Evolutionary conservation across 1,140 invertebrate genomes (phyloP).

Genomic region (Luehdorfia chinensis): DNA sequence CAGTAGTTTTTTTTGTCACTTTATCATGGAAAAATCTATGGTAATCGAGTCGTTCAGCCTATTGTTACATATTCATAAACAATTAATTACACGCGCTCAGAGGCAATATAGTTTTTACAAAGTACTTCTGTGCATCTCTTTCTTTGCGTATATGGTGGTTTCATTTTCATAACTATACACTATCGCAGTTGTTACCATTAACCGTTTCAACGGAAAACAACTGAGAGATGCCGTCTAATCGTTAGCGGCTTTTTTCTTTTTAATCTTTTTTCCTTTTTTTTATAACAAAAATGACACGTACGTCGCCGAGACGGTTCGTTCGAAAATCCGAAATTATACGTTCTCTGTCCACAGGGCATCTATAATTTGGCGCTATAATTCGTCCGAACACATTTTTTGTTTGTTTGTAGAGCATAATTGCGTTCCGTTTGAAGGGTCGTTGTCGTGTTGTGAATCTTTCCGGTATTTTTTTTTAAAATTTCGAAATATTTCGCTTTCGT

Average conservation of each 20-base stretch:
- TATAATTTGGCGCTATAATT: constrained; percentile 64
- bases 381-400: constrained; percentile 46
- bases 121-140: not conserved
- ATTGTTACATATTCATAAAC: constrained; percentile 12
- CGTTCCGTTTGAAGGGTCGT: constrained; percentile 29
- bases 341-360: constrained; percentile 28
- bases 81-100: not conserved
- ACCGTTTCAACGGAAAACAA: constrained; percentile 1
- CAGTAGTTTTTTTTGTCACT: not conserved
- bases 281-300: constrained; percentile 40
- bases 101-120: constrained; percentile 4
- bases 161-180: no score
- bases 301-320: constrained; percentile 19
- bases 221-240: constrained; percentile 3
- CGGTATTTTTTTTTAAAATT: no score
- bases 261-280: constrained; percentile 26
- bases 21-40: not conserved
- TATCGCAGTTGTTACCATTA: no score
- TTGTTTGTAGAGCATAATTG: constrained; percentile 41
- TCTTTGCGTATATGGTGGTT: no score
- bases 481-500: no score
- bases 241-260: constrained; percentile 26
- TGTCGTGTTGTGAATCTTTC: constrained; percentile 34
- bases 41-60: not conserved
- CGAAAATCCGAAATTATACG: constrained; percentile 45